phyloP scores from a whole-genome alignment of 1,140 invertebrate species.

The Rhynchophorus ferrugineus region DNA sequence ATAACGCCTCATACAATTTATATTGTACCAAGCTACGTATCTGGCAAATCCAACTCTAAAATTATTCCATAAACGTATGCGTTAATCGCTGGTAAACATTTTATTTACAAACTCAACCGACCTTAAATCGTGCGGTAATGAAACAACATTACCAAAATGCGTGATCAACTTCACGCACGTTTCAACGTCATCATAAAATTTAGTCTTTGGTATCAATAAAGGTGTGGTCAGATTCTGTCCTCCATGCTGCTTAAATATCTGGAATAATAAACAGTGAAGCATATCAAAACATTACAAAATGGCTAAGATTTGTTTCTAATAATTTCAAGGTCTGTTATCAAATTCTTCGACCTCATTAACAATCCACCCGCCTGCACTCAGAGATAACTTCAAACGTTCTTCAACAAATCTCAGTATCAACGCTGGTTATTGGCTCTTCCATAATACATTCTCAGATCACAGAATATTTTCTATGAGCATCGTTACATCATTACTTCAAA shows the following conservation, averaged over 20 bases:
- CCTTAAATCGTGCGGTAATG: slow-evolving; percentile 68
- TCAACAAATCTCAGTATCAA: too few species aligned
- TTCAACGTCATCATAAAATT: slow-evolving; percentile 49
- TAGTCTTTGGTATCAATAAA: slow-evolving; percentile 64
- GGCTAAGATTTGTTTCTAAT: too few species aligned
- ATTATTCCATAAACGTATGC: too few species aligned
- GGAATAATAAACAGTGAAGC: slow-evolving; percentile 27
- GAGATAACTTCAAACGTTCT: too few species aligned
- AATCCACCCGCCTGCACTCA: too few species aligned
- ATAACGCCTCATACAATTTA: slow-evolving; percentile 74
- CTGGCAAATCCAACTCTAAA: slow-evolving; percentile 67
- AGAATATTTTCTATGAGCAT: too few species aligned
- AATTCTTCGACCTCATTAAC: too few species aligned
- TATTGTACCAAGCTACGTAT: slow-evolving; percentile 73
- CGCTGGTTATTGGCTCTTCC: too few species aligned
- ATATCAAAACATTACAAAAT: slow-evolving; percentile 19
- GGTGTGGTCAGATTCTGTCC: slow-evolving; percentile 67
- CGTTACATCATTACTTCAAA: too few species aligned
- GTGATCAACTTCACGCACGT: slow-evolving; percentile 76
- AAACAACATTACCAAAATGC: slow-evolving; percentile 69
- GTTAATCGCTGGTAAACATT: too few species aligned
- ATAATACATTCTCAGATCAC: too few species aligned
- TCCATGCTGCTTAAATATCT: slow-evolving; percentile 71
- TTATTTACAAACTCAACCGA: slow-evolving; percentile 29
- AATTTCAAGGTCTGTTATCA: too few species aligned